Base-by-base conservation (phyloP, 1,140 invertebrate genomes). In the Neodiprion virginianus region DNA sequence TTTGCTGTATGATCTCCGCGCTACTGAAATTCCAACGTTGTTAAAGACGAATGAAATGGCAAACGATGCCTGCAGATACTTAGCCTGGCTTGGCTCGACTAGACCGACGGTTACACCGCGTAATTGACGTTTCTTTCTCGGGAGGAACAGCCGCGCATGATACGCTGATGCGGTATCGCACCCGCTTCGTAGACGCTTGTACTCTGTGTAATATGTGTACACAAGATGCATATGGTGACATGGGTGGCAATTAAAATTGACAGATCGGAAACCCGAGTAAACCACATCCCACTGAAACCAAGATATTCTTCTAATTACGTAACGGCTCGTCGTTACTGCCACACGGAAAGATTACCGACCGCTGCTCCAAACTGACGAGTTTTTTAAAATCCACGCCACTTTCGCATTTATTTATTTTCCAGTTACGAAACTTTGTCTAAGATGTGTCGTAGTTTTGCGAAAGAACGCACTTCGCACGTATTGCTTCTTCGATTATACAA, bases 161-260 rank as follows among this genome's bases (percentile, higher is more conserved):
- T 40, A 40, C 1, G 28, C 28, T 5, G n/a, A 61, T 61, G 53
- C 53, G 53, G 8, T 61, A 61, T 61, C 53, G n/a, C 53, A 61
- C 53, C 2, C 53, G 53, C 2, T n/a, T 61, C 28, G 5, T 61
- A 61, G 2, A 61, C 53, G 53, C 7, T 12, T 11, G 1, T 61
- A 61, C 11, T 61, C 4, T 61, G 8, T 40, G 5, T 40, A 40
- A 40, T 40, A 40, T 3, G 28, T 40, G 28, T 40, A 40, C 28
- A 40, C 5, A 40, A 40, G 28, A 40, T 40, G 28, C 28, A 5
- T 1, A 40, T 40, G 28, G 8, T 4, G n/a, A 61, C 28, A 40
- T 5, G 53, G 11, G 53, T 61, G n/a, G 53, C 53, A 61, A 61
- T 61, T 61, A 61, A 61, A 61, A 61, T 61, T 61, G 53, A 61